These are phyloP conservation scores for Brachionus angularis DNA, from an alignment of 1,140 invertebrate species.

Conservation along the genomic window DNA sequence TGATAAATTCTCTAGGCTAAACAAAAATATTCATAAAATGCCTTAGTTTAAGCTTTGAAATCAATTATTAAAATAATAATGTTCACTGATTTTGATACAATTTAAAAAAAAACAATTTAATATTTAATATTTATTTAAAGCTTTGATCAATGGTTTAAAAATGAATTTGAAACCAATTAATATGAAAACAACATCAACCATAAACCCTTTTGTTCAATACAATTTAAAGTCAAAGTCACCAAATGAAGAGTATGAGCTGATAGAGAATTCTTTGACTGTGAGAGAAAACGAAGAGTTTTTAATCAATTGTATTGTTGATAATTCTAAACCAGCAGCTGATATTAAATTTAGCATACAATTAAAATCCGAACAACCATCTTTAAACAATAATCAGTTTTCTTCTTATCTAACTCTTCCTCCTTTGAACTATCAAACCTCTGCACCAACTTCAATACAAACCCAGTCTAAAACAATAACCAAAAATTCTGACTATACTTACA, in stretches of 20 bases:
- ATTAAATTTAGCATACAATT: constrained; percentile 25
- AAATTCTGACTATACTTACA: constrained; percentile 21
- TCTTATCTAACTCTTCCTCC: constrained; percentile 13
- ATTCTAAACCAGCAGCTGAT: constrained; percentile 35
- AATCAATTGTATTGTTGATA: constrained; percentile 13
- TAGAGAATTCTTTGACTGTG: background rate
- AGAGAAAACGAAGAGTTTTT: constrained; percentile 14
- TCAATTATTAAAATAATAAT: background rate
- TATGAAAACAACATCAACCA: background rate
- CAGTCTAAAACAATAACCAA: background rate
- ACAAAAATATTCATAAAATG: too few species aligned
- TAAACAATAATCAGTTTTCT: constrained; percentile 28
- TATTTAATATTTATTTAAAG: background rate
- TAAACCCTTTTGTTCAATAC: background rate
- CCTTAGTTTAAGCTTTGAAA: background rate
- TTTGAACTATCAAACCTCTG: background rate
- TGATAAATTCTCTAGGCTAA: too few species aligned
- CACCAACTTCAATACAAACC: background rate
- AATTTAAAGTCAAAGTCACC: background rate
- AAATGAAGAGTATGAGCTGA: background rate
- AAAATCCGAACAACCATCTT: background rate
- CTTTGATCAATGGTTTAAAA: constrained; percentile 7
- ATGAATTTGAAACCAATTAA: background rate
- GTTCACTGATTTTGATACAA: too few species aligned
- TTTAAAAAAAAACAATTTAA: too few species aligned